Percentiles rank a stretch among this genome's conserved stretches.
These are phyloP conservation scores for Lemur catta DNA, from an alignment of 2,797 vertebrate species.

Conservation along the genomic window DNA sequence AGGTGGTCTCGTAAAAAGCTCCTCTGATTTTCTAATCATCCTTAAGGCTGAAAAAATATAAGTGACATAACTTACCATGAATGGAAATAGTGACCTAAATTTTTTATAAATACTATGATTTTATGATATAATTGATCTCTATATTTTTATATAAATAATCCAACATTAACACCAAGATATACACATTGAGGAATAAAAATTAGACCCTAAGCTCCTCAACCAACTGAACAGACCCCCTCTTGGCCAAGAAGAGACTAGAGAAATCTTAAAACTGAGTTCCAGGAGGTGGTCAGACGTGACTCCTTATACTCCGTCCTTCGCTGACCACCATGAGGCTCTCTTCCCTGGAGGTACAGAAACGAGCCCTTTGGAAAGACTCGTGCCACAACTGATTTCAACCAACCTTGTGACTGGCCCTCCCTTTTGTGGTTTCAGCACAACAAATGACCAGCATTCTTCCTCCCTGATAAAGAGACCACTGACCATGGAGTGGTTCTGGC, in stretches of 20 bases:
- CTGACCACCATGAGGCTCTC: too few species aligned
- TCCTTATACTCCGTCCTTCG: too few species aligned
- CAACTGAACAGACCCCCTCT: neutral
- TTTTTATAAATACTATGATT: neutral
- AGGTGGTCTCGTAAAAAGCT: neutral
- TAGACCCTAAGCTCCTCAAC: neutral
- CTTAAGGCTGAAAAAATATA: neutral
- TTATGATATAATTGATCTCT: neutral
- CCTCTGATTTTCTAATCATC: neutral
- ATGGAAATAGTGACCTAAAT: neutral
- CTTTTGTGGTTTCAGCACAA: neutral
- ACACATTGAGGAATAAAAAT: neutral
- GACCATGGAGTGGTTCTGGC: neutral
- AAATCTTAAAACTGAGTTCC: neutral
- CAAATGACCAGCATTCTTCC: neutral
- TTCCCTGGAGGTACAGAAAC: too few species aligned
- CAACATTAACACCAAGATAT: neutral
- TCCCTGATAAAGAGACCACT: neutral
- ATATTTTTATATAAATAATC: constrained; percentile 23
- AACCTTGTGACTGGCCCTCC: neutral
- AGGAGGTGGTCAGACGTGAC: neutral
- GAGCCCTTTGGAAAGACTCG: neutral
- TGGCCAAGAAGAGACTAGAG: neutral
- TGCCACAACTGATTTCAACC: neutral
- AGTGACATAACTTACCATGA: neutral